phyloP scores from a whole-genome alignment of 2,113 vertebrate genomes.

The Platysteira castanea region DNA sequence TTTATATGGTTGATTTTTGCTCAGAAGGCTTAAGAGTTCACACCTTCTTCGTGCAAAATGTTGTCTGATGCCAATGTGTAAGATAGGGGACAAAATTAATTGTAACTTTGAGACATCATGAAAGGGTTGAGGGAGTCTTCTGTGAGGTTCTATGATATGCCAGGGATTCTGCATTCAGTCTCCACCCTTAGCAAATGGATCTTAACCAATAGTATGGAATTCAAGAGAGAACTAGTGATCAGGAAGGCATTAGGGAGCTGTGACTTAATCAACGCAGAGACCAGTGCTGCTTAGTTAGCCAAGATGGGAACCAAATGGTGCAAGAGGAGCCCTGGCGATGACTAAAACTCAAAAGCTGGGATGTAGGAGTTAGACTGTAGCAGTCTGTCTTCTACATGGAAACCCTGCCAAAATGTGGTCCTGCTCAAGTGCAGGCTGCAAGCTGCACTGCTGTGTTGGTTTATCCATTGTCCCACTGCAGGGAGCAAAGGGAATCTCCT shows the following conservation, averaged over 20 bases:
- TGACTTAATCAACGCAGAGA: neutral
- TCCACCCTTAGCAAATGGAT: neutral
- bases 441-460: neutral
- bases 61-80: neutral
- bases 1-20: neutral
- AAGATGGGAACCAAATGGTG: neutral
- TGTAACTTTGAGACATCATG: neutral
- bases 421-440: neutral
- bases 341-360: conserved; percentile 34
- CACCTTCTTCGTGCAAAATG: neutral
- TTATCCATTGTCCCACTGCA: neutral
- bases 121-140: neutral
- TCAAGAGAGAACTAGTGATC: neutral
- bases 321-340: conserved; percentile 15
- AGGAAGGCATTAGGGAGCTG: neutral
- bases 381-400: neutral
- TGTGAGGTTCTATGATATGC: neutral
- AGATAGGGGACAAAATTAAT: neutral
- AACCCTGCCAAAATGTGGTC: neutral
- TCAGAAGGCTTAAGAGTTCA: neutral
- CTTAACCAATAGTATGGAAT: neutral
- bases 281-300: neutral
- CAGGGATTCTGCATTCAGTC: neutral
- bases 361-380: conserved; percentile 52
- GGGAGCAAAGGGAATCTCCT: neutral